Evolutionary conservation across 2,113 vertebrate genomes (phyloP), one percentile per base, ranked within the genome.

Genomic region (Lasiurus cinereus): DNA sequence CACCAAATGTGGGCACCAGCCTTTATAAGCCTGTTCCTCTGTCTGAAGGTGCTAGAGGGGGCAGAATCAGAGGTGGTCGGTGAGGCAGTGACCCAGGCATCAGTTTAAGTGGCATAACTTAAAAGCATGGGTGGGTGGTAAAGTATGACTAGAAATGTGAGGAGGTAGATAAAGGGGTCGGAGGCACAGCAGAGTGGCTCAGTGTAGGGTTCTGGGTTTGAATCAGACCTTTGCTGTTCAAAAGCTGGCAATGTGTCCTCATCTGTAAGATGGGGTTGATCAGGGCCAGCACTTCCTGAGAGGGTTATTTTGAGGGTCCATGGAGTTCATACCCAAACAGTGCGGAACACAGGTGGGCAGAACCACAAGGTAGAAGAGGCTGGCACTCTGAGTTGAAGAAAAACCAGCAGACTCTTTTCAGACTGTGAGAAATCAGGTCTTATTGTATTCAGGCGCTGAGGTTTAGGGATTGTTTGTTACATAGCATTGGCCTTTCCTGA

Each of bases 381-480:
- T 48, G 19, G 22, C 36, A 54, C 43, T 24, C 56, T 36, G 24
- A 24, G 43, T 82, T 94, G 29, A 39, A 85, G 29, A 94, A 86
- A 18, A 36, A 15, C 2, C 2, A 16, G 15, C 7, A 27, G 59
- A 70, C 29, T 11, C 36, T 11, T 69, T 72, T 46, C 18, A 50
- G 12, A 39, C 33, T n/a, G 9, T 43, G 46, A 76, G 78, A 70
- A 96, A 46, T 74, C 48, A 39, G 7, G 9, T 48, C 59, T 62
- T 5, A 24, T 6, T n/a, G 14, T 66, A 27, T 21, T 87, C 62
- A 22, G 62, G 31, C 13, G 13, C 70, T 10, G 15, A 83, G 39
- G 15, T 14, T n/a, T 64, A n/a, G 74, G 70, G 22, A 8, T 21
- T 59, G 43, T 77, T 83, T 72, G 82, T 90, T 90, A 90, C 59